Percentiles rank a stretch among this genome's conserved stretches.
phyloP scores from a whole-genome alignment of 2,797 vertebrate genomes.

The Falco cherrug region DNA sequence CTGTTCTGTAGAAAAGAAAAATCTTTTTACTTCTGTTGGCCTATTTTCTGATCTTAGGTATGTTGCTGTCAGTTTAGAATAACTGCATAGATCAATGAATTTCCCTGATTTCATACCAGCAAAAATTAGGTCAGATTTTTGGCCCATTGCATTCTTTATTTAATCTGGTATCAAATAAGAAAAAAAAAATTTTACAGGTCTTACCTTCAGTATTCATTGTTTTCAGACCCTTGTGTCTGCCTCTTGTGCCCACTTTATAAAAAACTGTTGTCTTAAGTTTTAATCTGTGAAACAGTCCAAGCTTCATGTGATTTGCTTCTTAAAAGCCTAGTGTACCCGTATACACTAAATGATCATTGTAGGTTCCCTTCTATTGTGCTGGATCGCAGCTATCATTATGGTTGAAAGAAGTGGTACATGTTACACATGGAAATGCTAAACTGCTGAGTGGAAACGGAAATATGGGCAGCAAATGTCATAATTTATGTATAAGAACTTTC shows the following conservation, averaged over 20 bases:
- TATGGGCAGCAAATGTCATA: not conserved
- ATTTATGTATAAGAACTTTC: not conserved
- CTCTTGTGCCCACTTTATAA: not conserved
- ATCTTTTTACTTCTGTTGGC: not conserved
- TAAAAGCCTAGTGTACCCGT: not conserved
- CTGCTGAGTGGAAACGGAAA: not conserved
- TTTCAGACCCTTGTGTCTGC: not conserved
- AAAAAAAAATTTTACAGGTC: not conserved
- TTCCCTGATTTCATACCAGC: not conserved
- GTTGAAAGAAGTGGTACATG: not conserved
- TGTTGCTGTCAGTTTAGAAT: not conserved
- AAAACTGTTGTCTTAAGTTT: not conserved
- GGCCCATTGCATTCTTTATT: not conserved
- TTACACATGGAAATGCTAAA: not conserved
- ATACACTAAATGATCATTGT: not conserved
- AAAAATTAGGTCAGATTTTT: not conserved
- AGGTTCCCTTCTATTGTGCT: not conserved
- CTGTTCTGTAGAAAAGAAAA: not conserved
- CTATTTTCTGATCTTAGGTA: not conserved
- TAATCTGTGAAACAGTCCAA: not conserved
- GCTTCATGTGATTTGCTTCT: not conserved
- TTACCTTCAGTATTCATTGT: not conserved
- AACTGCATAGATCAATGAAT: not conserved
- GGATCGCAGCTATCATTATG: not conserved
- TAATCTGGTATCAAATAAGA: not conserved